phyloP scores from a whole-genome alignment of 1,140 invertebrate genomes.

The Meloidogyne exigua region DNA sequence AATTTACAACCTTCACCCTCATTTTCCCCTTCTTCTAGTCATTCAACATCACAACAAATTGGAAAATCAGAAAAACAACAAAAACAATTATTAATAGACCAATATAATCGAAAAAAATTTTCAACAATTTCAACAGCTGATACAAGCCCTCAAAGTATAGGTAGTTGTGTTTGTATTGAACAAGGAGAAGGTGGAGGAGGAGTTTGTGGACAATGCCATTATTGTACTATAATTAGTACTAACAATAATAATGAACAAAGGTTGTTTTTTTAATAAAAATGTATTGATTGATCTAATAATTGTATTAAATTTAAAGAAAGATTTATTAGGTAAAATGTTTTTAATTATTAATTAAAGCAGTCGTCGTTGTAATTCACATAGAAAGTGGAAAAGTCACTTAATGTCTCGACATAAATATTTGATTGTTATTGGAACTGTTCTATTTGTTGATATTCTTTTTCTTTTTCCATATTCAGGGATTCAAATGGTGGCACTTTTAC shows the following conservation, averaged over 20 bases:
- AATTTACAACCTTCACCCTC: not conserved
- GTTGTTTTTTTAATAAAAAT: not conserved
- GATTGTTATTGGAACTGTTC: slow-evolving; percentile 61
- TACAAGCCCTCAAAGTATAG: not conserved
- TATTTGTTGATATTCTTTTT: slow-evolving; percentile 62
- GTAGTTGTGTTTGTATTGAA: not conserved
- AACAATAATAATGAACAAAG: not conserved
- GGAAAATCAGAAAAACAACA: not conserved
- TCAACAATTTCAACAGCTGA: not conserved
- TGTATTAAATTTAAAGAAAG: no score
- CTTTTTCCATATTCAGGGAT: slow-evolving; percentile 63
- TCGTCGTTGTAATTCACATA: slow-evolving; percentile 53
- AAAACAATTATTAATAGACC: not conserved
- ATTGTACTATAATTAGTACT: not conserved
- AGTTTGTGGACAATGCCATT: not conserved
- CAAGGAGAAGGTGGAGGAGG: not conserved
- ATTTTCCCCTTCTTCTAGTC: not conserved
- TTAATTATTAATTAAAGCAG: not conserved
- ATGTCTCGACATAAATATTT: slow-evolving; percentile 63
- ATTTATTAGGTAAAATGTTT: no score
- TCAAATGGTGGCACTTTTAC: slow-evolving; percentile 60
- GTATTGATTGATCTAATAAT: no score
- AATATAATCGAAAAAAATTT: slow-evolving; percentile 3
- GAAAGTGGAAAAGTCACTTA: slow-evolving; percentile 53
- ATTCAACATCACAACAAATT: not conserved